Evolutionary conservation across 2,888 invertebrate genomes (phyloP), one percentile per base, ranked within the genome.

Genomic region (Megaustenia siamemsis): DNA sequence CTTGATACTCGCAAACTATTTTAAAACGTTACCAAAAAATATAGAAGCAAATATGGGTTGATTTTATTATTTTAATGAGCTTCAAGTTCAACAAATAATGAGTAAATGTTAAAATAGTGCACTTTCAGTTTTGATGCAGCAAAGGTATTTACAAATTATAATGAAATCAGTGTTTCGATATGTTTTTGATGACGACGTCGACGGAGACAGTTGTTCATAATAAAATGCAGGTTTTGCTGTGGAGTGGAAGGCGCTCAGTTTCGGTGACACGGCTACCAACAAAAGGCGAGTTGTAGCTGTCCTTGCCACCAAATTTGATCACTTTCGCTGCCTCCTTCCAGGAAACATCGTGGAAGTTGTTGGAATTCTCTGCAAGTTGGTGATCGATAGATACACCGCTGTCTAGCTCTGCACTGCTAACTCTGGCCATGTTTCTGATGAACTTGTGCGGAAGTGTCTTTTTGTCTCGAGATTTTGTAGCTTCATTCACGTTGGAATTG

Each of bases 141-240:
- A n/a, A n/a, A n/a, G n/a, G n/a, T n/a, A n/a, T n/a, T n/a, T n/a
- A n/a, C n/a, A n/a, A n/a, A n/a, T n/a, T n/a, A n/a, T n/a, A n/a
- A n/a, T n/a, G n/a, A n/a, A n/a, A n/a, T n/a, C n/a, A n/a, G n/a
- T n/a, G n/a, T n/a, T n/a, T n/a, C n/a, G n/a, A n/a, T n/a, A n/a
- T n/a, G n/a, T 15, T 49, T 49, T 15, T 10, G n/a, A n/a, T 12
- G 66, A 35, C 35, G 35, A 15, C 10, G 35, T 40, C 21, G 21
- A 21, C 2, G 24, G n/a, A 28, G 21, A 21, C 6, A 32, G 3
- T 32, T 4, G 49, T 8, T 79, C 79, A 79, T 63, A 79, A 79
- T 24, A 79, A 12, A 10, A 0, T 28, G 66, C 79, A 79, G 32
- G 79, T 79, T 79, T 66, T 79, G 35, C 79, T 79, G 79, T 79